Conservation (phyloP, 1,140 invertebrate species). For the Anoplolepis gracilipes region DNA sequence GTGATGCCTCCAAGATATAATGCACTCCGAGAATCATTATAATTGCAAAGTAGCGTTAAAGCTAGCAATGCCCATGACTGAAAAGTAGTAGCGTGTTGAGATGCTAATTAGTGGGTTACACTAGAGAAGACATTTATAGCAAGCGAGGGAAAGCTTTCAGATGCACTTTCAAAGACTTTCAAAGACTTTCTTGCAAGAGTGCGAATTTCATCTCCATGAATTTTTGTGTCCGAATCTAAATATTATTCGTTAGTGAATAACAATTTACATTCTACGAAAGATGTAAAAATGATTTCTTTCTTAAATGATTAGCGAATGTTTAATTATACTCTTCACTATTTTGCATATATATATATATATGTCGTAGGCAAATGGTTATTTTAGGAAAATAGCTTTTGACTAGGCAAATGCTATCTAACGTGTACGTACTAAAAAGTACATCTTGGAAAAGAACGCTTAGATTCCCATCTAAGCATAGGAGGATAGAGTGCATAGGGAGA, state of each 20-base stretch:
- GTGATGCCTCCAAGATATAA: conserved; percentile 40
- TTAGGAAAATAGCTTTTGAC: too few species aligned
- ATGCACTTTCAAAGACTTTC: conserved; percentile 38
- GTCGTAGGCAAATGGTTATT: too few species aligned
- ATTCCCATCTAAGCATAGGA: too few species aligned
- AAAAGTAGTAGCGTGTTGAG: conserved; percentile 49
- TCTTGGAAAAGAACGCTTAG: too few species aligned
- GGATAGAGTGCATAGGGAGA: too few species aligned
- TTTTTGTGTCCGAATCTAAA: conserved; percentile 26
- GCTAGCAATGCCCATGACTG: conserved; percentile 38
- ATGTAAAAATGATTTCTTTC: neutral
- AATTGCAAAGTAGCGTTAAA: conserved; percentile 59
- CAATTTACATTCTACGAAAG: neutral
- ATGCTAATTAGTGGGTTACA: conserved; percentile 57
- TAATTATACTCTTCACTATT: too few species aligned
- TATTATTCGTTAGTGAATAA: conserved; percentile 12
- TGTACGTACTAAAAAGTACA: too few species aligned
- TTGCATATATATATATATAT: too few species aligned
- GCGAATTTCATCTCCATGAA: conserved; percentile 21
- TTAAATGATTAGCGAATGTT: neutral
- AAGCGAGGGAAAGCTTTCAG: conserved; percentile 55
- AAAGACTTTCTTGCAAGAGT: conserved; percentile 4
- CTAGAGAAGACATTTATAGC: conserved; percentile 57
- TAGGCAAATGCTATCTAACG: too few species aligned
- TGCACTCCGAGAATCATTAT: conserved; percentile 50